Conservation (phyloP, 2,888 invertebrate species). For the Crossocerus cetratus region DNA sequence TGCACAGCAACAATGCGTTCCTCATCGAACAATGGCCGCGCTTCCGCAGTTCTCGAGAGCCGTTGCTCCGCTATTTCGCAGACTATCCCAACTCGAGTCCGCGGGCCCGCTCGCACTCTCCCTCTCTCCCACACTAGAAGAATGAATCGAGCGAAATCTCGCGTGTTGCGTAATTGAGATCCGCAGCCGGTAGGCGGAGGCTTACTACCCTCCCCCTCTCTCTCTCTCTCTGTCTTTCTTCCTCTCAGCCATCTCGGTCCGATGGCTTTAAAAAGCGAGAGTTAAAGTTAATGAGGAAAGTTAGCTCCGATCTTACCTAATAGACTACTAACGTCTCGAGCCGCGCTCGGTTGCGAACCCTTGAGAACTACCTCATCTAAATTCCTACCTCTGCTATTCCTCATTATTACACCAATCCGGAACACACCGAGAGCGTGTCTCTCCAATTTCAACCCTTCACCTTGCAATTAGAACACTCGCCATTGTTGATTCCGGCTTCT, state of each 20-base stretch:
- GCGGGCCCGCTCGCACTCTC: too few species aligned
- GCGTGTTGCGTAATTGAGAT: slow-evolving; percentile 45
- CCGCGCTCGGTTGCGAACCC: too few species aligned
- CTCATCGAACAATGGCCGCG: slow-evolving; percentile 28
- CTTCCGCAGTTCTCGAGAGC: slow-evolving; percentile 26
- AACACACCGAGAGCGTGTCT: too few species aligned
- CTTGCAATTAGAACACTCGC: too few species aligned
- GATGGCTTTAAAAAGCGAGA: slow-evolving; percentile 46
- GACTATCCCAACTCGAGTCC: slow-evolving; percentile 26
- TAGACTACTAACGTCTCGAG: neutral
- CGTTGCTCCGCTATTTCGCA: slow-evolving; percentile 40
- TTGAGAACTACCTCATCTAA: too few species aligned
- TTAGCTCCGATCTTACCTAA: slow-evolving; percentile 9
- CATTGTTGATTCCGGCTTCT: too few species aligned
- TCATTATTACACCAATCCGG: too few species aligned
- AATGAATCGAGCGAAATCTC: slow-evolving; percentile 54
- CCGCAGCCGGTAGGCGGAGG: neutral
- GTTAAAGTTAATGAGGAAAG: slow-evolving; percentile 47
- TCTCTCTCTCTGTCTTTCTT: neutral
- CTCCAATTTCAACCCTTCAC: too few species aligned
- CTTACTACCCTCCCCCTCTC: too few species aligned
- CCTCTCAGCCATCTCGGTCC: neutral
- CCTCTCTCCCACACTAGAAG: slow-evolving; percentile 33
- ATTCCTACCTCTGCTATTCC: too few species aligned
- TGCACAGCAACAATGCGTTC: neutral